phyloP scores from a whole-genome alignment of 1,140 invertebrate genomes.

The Rhyacophila brunnea region DNA sequence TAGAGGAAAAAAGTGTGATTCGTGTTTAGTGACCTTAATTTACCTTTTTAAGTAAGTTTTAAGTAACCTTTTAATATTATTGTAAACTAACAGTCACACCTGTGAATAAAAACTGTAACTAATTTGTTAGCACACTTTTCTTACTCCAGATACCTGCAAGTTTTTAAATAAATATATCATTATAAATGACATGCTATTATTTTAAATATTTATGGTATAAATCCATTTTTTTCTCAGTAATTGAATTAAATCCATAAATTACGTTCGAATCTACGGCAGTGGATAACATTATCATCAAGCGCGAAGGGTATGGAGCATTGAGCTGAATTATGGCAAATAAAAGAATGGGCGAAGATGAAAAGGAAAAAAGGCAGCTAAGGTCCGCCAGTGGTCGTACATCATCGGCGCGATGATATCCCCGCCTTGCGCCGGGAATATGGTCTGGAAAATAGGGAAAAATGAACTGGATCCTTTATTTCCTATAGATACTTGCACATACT shows the following conservation, averaged over 20 bases:
- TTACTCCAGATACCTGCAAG: too few relatives aligned
- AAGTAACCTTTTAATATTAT: too few relatives aligned
- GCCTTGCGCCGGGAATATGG: not conserved
- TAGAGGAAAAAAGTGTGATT: too few relatives aligned
- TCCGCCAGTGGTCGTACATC: conserved; percentile 26
- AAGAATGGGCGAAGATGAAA: conserved; percentile 4
- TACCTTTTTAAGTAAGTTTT: too few relatives aligned
- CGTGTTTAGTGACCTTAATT: too few relatives aligned
- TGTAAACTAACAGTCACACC: too few relatives aligned
- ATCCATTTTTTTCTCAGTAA: conserved; percentile 10
- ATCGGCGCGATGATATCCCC: conserved; percentile 24
- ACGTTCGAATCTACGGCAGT: conserved; percentile 24
- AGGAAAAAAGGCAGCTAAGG: conserved; percentile 14
- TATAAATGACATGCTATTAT: not conserved
- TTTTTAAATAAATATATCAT: too few relatives aligned
- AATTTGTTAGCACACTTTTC: too few relatives aligned
- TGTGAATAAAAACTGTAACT: too few relatives aligned
- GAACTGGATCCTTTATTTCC: not conserved
- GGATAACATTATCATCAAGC: conserved; percentile 33
- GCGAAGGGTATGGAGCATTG: conserved; percentile 27
- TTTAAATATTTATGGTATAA: conserved; percentile 19
- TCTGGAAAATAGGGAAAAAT: conserved; percentile 7
- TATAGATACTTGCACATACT: not conserved
- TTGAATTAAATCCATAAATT: conserved; percentile 29
- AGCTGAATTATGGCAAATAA: conserved; percentile 35